Conservation (phyloP, 2,888 invertebrate species). For the Caenorhabditis sp. region DNA sequence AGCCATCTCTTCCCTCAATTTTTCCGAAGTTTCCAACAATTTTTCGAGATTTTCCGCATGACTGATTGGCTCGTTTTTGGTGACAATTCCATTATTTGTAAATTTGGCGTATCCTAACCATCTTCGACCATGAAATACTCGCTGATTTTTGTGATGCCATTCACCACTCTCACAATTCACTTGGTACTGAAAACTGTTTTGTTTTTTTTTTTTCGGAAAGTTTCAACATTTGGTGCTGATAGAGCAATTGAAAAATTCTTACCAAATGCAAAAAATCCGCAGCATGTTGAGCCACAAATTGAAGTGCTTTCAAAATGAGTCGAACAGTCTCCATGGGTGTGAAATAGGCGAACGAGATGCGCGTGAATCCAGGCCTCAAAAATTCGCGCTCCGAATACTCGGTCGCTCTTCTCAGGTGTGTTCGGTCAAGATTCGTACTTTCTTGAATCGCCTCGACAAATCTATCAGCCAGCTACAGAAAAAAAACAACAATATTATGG, state of each 20-base stretch:
- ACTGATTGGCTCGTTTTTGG: background rate
- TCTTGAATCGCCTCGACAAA: conserved; percentile 80
- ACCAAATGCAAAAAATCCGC: conserved; percentile 83
- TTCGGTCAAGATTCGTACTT: conserved; percentile 76
- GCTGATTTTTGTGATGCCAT: conserved; percentile 84
- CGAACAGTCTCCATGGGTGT: conserved; percentile 74
- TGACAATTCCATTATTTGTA: conserved; percentile 13
- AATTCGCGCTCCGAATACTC: conserved; percentile 73
- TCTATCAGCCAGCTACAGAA: conserved; percentile 78
- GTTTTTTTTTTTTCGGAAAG: too few relatives aligned
- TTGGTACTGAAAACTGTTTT: conserved; percentile 77
- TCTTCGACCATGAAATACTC: conserved; percentile 81
- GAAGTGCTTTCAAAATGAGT: conserved; percentile 77
- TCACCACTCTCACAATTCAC: conserved; percentile 88
- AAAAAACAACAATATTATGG: background rate
- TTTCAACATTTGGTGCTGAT: too few relatives aligned
- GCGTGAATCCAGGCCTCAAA: conserved; percentile 81
- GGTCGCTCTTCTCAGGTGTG: conserved; percentile 72
- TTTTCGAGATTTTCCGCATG: background rate
- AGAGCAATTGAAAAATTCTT: background rate
- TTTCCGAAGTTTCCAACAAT: conserved; percentile 10
- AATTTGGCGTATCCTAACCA: conserved; percentile 73
- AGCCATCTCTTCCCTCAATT: conserved; percentile 8
- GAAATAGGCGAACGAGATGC: conserved; percentile 86
- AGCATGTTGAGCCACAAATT: conserved; percentile 85